Base-by-base conservation (phyloP, 2,888 invertebrate genomes). In the Megaustenia siamemsis region DNA sequence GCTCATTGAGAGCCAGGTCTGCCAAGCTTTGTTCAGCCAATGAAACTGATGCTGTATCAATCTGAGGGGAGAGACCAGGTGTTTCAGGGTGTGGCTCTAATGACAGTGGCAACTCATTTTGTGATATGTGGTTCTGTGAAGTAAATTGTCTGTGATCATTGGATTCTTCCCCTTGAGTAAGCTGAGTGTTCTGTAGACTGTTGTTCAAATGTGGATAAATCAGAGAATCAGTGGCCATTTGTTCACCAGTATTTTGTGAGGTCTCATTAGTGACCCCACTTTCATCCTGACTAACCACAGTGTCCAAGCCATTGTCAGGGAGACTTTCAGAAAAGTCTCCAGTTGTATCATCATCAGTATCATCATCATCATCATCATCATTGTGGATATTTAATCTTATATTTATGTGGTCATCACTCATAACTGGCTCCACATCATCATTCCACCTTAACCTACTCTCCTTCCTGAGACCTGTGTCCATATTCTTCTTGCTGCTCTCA, bases 1-100 rank as follows among this genome's bases (percentile, higher is more conserved):
- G 88, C 60, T 90, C 89, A 45, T 88, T 86, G 21, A 88, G 80
- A 56, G 89, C 88, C n/a, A 78, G 81, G 32, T 88, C 86, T 12
- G 83, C 80, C n/a, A 73, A 15, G 49, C 15, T 63, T 45, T 85
- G 71, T 40, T 80, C 85, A 77, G 78, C 82, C 49, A 49, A n/a
- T n/a, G 71, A 43, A 8, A 43, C 21, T 3, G 1, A 21, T 5
- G 38, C 12, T 56, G 12, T 15, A 24, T 69, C 40, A 4, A 68
- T 35, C 24, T 24, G n/a, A 10, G n/a, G 12, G n/a, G 71, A 45
- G n/a, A n/a, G 8, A n/a, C 28, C 71, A 28, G 71, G 1, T 43
- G 43, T 45, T 24, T 12, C 6, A 40, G 12, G n/a, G 3, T 43
- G 24, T 40, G 40, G 6, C 4, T n/a, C 40, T 21, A 8, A n/a